Evolutionary conservation across 1,140 invertebrate species (phyloP), one percentile per base, ranked within the genome.

Genomic region (Scaptomyza hsui): DNA sequence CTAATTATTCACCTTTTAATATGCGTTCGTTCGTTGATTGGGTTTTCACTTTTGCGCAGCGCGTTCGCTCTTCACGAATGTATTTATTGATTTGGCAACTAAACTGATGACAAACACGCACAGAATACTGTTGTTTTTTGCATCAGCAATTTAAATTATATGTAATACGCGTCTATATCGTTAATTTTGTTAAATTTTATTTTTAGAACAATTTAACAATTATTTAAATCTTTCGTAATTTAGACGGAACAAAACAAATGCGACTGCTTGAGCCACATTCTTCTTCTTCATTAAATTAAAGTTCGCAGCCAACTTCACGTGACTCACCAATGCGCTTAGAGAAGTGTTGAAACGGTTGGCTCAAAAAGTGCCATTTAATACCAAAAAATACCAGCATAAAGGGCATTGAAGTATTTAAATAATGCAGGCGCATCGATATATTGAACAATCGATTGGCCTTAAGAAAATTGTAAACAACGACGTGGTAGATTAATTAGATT

Each of bases 21-120:
- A 67, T 75, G 57, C 68, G 69, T 55, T 77, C 69, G 47, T 76
- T 75, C 73, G 78, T 83, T 83, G 78, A 65, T 77, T 63, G 41
- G 32, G 48, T 85, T 80, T 78, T 83, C 80, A 86, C 77, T 86
- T 86, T 73, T 85, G 80, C 82, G 82, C 81, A 86, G 77, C 81
- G 60, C 76, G 85, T 83, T 75, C 72, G 55, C 44, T 52, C 47
- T 69, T 55, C 35, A 41, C 62, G 42, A 52, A 37, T 47, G 32
- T 60, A 56, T 48, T 78, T 81, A 85, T 85, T 85, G 80, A 85
- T 85, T 85, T 86, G 62, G 63, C 75, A 83, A 37, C 12, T 37
- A 72, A 68, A 76, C 55, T 75, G 42, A 44, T 49, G 69, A 68
- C 81, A 61, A 83, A 72, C 60, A 74, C 65, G 52, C 69, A 59